Conservation (phyloP, 2,797 vertebrate genomes). For the Falco cherrug region DNA sequence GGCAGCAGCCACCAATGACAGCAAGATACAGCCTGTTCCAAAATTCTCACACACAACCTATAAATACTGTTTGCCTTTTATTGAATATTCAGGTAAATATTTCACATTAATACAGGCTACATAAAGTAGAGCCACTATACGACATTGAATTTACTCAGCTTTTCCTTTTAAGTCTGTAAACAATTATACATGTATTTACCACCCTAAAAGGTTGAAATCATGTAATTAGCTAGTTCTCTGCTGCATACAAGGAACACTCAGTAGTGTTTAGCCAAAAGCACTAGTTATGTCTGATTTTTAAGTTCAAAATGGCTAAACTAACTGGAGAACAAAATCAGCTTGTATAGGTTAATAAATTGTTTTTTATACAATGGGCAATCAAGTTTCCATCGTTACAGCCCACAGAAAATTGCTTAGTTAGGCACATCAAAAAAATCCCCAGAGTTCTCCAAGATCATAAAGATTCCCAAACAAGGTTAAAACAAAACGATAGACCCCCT, state of each 20-base stretch:
- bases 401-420: slow-evolving; percentile 87
- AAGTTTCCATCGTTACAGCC: slow-evolving; percentile 82
- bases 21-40: background rate
- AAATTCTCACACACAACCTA: slow-evolving; percentile 75
- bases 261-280: slow-evolving; percentile 92
- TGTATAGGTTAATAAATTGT: slow-evolving; percentile 89
- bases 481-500: slow-evolving; percentile 76
- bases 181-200: slow-evolving; percentile 98
- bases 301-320: slow-evolving; percentile 95
- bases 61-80: slow-evolving; percentile 89
- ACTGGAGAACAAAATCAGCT: slow-evolving; percentile 89
- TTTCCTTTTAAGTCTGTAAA: slow-evolving; percentile 98
- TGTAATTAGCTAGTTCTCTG: slow-evolving; percentile 92
- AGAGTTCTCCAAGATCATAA: slow-evolving; percentile 78
- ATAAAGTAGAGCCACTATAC: slow-evolving; percentile 99
- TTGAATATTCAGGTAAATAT: slow-evolving; percentile 99
- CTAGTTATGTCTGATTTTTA: slow-evolving; percentile 87
- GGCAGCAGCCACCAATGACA: background rate
- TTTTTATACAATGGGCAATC: slow-evolving; percentile 87
- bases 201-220: slow-evolving; percentile 92
- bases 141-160: slow-evolving; percentile 98
- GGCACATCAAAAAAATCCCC: slow-evolving; percentile 89
- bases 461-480: slow-evolving; percentile 78
- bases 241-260: slow-evolving; percentile 89
- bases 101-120: slow-evolving; percentile 99